Evolutionary conservation across 2,113 vertebrate species (phyloP), one percentile per base, ranked within the genome.

Genomic region (Lepisosteus osseus): DNA sequence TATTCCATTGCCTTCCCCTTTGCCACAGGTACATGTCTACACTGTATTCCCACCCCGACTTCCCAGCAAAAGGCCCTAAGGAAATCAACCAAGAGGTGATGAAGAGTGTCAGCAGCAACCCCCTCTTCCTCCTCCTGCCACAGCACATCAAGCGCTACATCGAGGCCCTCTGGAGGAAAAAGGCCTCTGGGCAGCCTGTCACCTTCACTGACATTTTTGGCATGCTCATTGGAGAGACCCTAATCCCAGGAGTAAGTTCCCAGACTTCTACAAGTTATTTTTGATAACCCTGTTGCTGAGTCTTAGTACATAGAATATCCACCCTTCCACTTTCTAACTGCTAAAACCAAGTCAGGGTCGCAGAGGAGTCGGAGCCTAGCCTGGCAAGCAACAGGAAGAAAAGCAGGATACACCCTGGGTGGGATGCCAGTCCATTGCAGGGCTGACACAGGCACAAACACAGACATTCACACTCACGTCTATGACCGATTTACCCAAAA

Each of bases 181-280:
- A 98, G 76, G 91, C 94, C n/a, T 88, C 83, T 0, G 97, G 96
- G 1, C 97, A 99, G 72, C 97, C 97, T 0, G 97, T 99, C 78
- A 99, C 97, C n/a, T 99, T 99, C 80, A 95, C 97, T 0, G 97
- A 99, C 78, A 90, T 99, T 74, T 99, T 99, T 3, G 96, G 96
- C 65, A 98, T 99, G 97, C 86, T 99, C 65, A 99, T 99, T 65
- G 97, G 97, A 78, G 97, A 99, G 85, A 99, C 97, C 0, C 93
- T 99, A 6, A 92, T 99, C 81, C 94, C 93, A 6, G 83, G 94
- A 65, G 97, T 99, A 90, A 90, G 96, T 68, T 3, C 1, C 54
- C 43, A 41, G 15, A 42, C 45, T 44, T 29, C 44, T 40, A 7
- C 6, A 63, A 41, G 45, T 51, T n/a, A 4, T 55, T 47, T 42